Base-by-base conservation (phyloP, 1,140 invertebrate species). In the Babylonia areolata region DNA sequence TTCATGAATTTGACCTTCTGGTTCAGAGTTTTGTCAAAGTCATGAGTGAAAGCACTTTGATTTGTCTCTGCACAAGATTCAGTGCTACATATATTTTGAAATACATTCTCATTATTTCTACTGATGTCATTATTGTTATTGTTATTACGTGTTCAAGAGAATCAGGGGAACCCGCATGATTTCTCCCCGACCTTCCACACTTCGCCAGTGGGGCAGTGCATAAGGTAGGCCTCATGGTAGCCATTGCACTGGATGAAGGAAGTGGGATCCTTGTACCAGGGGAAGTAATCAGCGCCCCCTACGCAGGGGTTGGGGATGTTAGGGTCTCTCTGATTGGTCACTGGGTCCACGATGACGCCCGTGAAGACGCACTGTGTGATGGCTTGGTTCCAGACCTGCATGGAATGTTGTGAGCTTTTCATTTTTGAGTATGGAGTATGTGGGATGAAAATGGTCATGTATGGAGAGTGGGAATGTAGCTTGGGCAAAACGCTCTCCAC, bases 181-280 rank as follows among this genome's bases (percentile, higher is more conserved):
- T 85, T 85, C 39, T 78, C 81, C 11, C 71, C 78, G 33, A 84
- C 75, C 31, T 86, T 89, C 88, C 88, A 89, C 51, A 87, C 82
- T 33, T 84, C 31, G 0, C 88, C 86, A 12, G 69, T 33, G 12
- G 69, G 51, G 78, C 88, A 89, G 23, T 58, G 40, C 12, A 78
- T 46, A 1, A 83, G 83, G 31, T 80, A 89, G 9, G 85, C 89
- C 46, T 88, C 87, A n/a, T 86, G 87, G 39, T 82, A 54, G 6
- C n/a, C 12, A 75, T 90, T 86, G 81, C 88, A 89, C 31, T 88
- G 75, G 71, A 89, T 89, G 69, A 88, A 89, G 40, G 83, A 85
- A 0, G 35, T 69, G 11, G 33, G 23, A 51, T 85, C 58, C n/a
- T 20, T 54, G 15, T 82, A 85, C 42, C 85, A 85, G 17, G 88